phyloP scores from a whole-genome alignment of 2,888 invertebrate genomes.

The Eledona agricola region DNA sequence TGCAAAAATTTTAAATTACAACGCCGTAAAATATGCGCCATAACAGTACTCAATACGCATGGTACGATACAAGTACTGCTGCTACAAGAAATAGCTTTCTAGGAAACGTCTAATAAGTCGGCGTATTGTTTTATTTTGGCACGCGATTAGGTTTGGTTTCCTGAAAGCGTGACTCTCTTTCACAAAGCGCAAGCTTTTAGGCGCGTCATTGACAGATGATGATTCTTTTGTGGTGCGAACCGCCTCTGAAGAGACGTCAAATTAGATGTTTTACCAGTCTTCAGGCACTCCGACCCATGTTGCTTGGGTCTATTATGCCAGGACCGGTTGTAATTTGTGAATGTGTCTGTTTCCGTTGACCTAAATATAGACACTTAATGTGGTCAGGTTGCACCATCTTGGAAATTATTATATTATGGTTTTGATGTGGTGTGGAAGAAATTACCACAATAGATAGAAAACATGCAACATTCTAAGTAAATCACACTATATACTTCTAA shows the following conservation, averaged over 20 bases:
- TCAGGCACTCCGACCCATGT: conserved; percentile 8
- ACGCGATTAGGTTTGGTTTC: too few relatives aligned
- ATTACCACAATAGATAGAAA: too few relatives aligned
- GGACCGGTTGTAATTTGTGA: conserved; percentile 3
- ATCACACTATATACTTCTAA: too few relatives aligned
- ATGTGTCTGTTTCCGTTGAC: neutral
- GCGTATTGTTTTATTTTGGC: conserved; percentile 13
- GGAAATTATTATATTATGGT: conserved; percentile 1
- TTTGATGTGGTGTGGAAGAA: too few relatives aligned
- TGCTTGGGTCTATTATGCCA: neutral
- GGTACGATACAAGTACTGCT: too few relatives aligned
- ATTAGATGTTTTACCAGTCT: conserved; percentile 15
- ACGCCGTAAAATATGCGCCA: too few relatives aligned
- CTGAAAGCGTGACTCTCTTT: conserved; percentile 5
- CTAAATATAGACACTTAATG: too few relatives aligned
- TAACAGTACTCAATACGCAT: too few relatives aligned
- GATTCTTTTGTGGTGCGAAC: conserved; percentile 16
- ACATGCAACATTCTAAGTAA: too few relatives aligned
- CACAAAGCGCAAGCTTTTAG: conserved; percentile 17
- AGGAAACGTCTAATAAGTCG: conserved; percentile 5
- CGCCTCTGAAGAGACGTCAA: conserved; percentile 22
- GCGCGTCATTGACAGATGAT: conserved; percentile 22
- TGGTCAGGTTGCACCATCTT: neutral
- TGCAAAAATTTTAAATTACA: too few relatives aligned
- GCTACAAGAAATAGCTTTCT: too few relatives aligned